Evolutionary conservation across 2,888 invertebrate species (phyloP), one percentile per base, ranked within the genome.

Genomic region (Philopedon plagiatum): DNA sequence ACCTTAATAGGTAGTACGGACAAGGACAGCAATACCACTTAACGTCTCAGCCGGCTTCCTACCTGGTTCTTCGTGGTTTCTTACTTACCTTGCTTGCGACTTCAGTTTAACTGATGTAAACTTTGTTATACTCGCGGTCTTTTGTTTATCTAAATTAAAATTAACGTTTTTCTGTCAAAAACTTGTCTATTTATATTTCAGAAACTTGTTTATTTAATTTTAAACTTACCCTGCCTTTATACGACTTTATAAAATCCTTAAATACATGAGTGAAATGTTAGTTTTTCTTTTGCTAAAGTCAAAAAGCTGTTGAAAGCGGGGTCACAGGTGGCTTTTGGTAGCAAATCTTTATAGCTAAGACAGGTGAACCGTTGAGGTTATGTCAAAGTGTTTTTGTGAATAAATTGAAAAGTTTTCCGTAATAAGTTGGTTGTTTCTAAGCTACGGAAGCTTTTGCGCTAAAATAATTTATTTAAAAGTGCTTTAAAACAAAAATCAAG

Each of bases 301-400:
- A 9, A 18, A 29, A 56, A 9, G 9, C 41, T 9, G 15, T 9
- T 23, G 19, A 18, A 4, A 21, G 44, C 23, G 18, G 44, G 39
- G 11, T 51, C 26, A 60, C 68, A 68, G 62, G 61, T 68, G 68
- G 61, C 34, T 19, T 26, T 34, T 21, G 19, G 23, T 41, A 37
- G 39, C 57, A 56, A 68, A 44, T 68, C 62, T 68, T 68, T 68
- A 62, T 57, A 19, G 13, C 57, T 19, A 32, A 29, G 32, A 39
- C 69, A 70, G 69, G 69, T 70, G 69, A 70, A 44, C 37, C 23
- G 26, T 67, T 71, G 60, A 67, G 67, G 67, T 67, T 67, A 67
- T 49, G 67, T 49, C 21, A 49, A 21, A 21, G 32, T 46, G 49
- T 49, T 58, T 46, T 67, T 51, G 57, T 57, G 15, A 3, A 3